These are phyloP conservation scores for Brotula barbata DNA, from an alignment of 2,797 vertebrate species.

Conservation along the genomic window DNA sequence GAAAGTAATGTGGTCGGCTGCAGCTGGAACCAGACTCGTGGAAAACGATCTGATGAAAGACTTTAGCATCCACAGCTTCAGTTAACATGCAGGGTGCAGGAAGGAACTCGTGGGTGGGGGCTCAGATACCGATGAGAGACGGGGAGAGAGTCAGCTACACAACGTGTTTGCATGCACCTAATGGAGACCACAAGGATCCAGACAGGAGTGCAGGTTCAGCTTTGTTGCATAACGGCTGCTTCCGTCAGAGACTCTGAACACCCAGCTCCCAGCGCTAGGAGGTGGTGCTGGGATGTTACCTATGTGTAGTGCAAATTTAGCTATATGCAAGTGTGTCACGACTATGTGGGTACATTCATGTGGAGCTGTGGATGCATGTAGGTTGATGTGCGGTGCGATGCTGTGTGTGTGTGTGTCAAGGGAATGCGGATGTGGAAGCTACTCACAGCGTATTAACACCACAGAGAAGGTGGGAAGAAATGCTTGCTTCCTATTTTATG, in stretches of 20 bases:
- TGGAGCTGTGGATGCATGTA: conserved; percentile 13
- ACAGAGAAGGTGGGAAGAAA: conserved; percentile 66
- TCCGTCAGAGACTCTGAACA: conserved; percentile 29
- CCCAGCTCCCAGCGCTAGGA: conserved; percentile 17
- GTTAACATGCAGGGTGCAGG: conserved; percentile 59
- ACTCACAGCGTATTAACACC: conserved; percentile 70
- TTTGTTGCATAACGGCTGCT: conserved; percentile 39
- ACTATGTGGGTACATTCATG: neutral
- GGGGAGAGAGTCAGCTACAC: conserved; percentile 14
- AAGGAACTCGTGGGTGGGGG: neutral
- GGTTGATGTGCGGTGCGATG: conserved; percentile 15
- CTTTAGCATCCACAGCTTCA: conserved; percentile 47
- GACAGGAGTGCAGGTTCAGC: conserved; percentile 27
- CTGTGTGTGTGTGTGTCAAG: conserved; percentile 34
- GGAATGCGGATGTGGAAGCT: conserved; percentile 49
- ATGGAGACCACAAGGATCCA: conserved; percentile 36
- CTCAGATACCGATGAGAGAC: conserved; percentile 39
- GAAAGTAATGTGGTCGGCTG: conserved; percentile 29
- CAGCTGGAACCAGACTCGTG: conserved; percentile 29
- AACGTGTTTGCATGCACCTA: conserved; percentile 12
- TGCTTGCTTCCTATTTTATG: conserved; percentile 69
- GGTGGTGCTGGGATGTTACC: too few species aligned
- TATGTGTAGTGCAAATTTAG: neutral
- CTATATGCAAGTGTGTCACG: conserved; percentile 6
- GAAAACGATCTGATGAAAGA: conserved; percentile 51